Conservation (phyloP, 2,113 vertebrate species). For the Protobothrops flavoviridis region DNA sequence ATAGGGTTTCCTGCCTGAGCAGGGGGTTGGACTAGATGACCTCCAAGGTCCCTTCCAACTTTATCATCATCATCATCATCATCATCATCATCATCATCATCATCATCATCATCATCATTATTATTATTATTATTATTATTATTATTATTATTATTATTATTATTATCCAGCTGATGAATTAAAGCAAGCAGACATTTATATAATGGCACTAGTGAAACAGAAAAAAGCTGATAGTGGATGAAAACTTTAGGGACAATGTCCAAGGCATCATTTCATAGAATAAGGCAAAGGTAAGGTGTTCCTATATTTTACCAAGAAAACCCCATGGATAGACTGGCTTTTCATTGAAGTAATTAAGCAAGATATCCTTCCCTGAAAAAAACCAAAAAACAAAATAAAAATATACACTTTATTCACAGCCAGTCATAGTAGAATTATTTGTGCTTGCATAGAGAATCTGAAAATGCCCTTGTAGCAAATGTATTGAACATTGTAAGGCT, state of each 20-base stretch:
- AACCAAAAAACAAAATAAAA: background rate
- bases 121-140: too few species aligned
- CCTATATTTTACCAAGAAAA: background rate
- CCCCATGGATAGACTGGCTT: background rate
- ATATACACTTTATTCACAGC: background rate
- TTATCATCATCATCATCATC: too few species aligned
- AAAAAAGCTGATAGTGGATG: background rate
- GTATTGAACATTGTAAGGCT: background rate
- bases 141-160: too few species aligned
- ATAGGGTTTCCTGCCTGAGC: too few species aligned
- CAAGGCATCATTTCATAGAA: background rate
- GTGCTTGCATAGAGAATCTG: background rate
- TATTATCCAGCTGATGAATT: background rate
- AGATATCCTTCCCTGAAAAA: background rate
- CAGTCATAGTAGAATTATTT: background rate
- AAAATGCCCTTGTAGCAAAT: background rate
- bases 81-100: too few species aligned
- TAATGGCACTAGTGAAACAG: background rate
- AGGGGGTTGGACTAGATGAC: too few species aligned
- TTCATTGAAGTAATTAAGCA: background rate
- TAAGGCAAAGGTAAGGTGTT: background rate
- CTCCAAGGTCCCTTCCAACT: too few species aligned
- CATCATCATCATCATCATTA: too few species aligned
- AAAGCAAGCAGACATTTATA: background rate
- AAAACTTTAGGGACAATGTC: background rate